Base-by-base conservation (phyloP, 2,888 invertebrate genomes). In the Sphaeridia pumilis region DNA sequence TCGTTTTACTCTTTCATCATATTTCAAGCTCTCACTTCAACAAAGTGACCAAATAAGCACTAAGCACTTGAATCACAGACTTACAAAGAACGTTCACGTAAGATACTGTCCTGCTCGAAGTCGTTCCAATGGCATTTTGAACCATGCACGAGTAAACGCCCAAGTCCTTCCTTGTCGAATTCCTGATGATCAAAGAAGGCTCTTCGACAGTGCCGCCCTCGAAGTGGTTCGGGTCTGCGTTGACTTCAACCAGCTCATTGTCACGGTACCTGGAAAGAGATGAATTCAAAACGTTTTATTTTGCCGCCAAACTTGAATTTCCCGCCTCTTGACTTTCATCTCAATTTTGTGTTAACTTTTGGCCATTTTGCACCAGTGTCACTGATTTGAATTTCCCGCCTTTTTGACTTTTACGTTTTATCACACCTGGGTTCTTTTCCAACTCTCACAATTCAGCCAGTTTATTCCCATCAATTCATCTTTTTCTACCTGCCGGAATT, bases 111-210 rank as follows among this genome's bases (percentile, higher is more conserved):
- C 81, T 78, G 10, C 87, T 84, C 59, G 78, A 77, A 10, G 82
- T 81, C 45, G 79, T 76, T 4, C 87, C 89, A 26, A 89, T 83
- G 26, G 77, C 77, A 69, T 94, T 94, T 60, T 79, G 77, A 44
- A 90, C 77, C 56, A 80, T 74, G 67, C 92, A 93, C 25, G 81
- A 79, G 71, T 93, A 94, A 66, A 82, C 80, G 47, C 90, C 93
- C 71, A 83, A 81, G 70, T 93, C 92, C 1, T 75, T 75, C 10
- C 86, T 78, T 2, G 78, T 77, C 0, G 87, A 80, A 64, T 85
- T 81, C 66, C 78, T 78, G 62, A 93, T 84, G 55, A 82, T 78
- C 43, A 93, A 75, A 0, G 83, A 79, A 4, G 85, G 83, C 67
- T 84, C 81, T 58, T 82, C 81, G 0, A 79, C 76, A 44, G 78